Evolutionary conservation across 2,113 vertebrate species (phyloP), one percentile per base, ranked within the genome.

Genomic region (Serilophus lunatus): DNA sequence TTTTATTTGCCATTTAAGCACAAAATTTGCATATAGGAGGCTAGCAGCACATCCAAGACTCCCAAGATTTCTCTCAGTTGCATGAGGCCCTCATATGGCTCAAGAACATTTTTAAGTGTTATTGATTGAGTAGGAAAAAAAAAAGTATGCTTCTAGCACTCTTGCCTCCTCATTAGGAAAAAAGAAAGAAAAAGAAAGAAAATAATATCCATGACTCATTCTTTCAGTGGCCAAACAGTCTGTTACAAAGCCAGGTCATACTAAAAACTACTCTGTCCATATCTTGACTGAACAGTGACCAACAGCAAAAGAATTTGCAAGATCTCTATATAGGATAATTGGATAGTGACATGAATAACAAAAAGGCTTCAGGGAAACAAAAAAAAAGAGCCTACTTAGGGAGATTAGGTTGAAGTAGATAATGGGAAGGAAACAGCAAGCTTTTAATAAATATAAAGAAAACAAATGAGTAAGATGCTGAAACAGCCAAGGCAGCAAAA

Each of bases 301-400:
- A 93, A 81, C 23, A 66, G 86, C 68, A 83, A 83, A 94, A 92
- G 86, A 92, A 94, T 77, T 50, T 88, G 18, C 35, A 86, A 88
- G 64, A 81, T 56, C 72, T 88, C 68, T 44, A 35, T 14, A 47
- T 4, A 17, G 47, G 60, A 54, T 88, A 86, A 77, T 59, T 45
- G 83, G 60, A 56, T 15, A 75, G 36, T 26, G 40, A 66, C 53
- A 81, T 3, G 5, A 90, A 70, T 26, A 96, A 77, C 29, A 74
- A 59, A 88, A 69, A 82, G 20, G 42, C 29, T 91, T 74, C 71
- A 29, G 26, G 18, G 24, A 12, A 76, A 80, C 18, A 87, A 70
- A 92, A 87, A 75, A 49, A 65, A 44, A 42, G 57, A 65, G 25
- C n/a, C 22, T 70, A 64, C 36, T 54, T 10, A 68, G 45, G n/a